These are phyloP conservation scores for Lates japonicus DNA, from an alignment of 2,797 vertebrate genomes.

Conservation along the genomic window DNA sequence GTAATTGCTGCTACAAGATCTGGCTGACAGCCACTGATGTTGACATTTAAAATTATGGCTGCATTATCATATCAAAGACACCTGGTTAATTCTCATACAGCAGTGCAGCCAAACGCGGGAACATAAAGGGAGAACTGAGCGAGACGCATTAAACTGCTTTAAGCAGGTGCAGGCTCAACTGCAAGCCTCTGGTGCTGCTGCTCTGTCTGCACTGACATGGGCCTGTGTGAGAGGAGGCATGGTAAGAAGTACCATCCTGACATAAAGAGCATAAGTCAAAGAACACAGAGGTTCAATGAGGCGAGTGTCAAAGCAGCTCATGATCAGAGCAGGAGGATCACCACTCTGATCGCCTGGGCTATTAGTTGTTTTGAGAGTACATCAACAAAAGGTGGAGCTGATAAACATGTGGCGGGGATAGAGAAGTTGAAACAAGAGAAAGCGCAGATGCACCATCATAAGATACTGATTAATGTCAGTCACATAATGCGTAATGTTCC, in stretches of 20 bases:
- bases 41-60: not conserved
- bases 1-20: too few relatives aligned
- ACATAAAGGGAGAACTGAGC: not conserved
- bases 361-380: too few relatives aligned
- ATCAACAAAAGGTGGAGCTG: constrained; percentile 9
- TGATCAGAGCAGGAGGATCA: not conserved
- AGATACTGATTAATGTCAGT: too few relatives aligned
- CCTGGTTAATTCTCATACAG: constrained; percentile 9
- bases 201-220: constrained; percentile 27
- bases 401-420: not conserved
- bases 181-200: constrained; percentile 18
- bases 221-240: constrained; percentile 4
- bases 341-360: constrained; percentile 14
- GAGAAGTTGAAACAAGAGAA: constrained; percentile 34
- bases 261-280: not conserved
- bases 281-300: not conserved
- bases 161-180: constrained; percentile 5
- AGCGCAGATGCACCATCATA: not conserved
- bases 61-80: constrained; percentile 31
- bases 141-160: not conserved
- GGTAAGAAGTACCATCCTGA: too few relatives aligned
- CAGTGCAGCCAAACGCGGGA: too few relatives aligned
- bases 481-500: too few relatives aligned
- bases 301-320: not conserved
- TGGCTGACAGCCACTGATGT: too few relatives aligned